Percentiles rank a stretch among this genome's conserved stretches.
phyloP scores from a whole-genome alignment of 2,888 invertebrate species.

The Liopterus haemorrhoidalis region DNA sequence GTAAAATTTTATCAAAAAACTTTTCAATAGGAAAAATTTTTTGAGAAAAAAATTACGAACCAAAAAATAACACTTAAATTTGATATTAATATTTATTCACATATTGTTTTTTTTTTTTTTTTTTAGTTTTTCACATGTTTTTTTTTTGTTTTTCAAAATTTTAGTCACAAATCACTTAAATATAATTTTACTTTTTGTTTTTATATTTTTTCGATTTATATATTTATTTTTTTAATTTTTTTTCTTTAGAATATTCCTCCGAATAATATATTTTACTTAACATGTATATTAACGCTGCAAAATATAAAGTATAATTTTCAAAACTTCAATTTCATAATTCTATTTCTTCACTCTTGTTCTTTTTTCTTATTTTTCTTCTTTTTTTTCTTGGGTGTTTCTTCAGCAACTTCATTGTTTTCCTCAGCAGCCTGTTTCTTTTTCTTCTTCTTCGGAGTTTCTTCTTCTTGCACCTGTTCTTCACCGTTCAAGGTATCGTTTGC shows the following conservation, averaged over 20 bases:
- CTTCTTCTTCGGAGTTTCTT: slow-evolving; percentile 41
- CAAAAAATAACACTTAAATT: no score
- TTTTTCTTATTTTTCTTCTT: slow-evolving; percentile 45
- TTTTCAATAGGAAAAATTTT: no score
- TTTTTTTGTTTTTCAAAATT: slow-evolving; percentile 9
- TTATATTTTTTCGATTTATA: slow-evolving; percentile 4
- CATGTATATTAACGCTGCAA: neutral
- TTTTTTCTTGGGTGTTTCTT: slow-evolving; percentile 43
- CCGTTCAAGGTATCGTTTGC: slow-evolving; percentile 30
- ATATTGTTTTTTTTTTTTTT: neutral
- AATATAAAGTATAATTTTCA: neutral
- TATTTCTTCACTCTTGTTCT: slow-evolving; percentile 8
- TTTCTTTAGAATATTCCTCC: slow-evolving; percentile 4
- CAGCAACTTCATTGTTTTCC: slow-evolving; percentile 31
- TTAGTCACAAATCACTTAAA: no score
- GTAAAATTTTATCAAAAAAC: no score
- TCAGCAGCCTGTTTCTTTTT: slow-evolving; percentile 47
- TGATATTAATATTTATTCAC: no score
- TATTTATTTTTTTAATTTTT: slow-evolving; percentile 4
- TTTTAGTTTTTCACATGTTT: slow-evolving; percentile 10
- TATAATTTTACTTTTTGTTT: no score
- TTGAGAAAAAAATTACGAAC: no score
- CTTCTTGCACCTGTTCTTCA: slow-evolving; percentile 29
- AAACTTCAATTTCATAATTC: neutral
- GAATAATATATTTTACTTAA: slow-evolving; percentile 6